phyloP scores from a whole-genome alignment of 2,113 vertebrate species.

The Paracanthobrama guichenoti region DNA sequence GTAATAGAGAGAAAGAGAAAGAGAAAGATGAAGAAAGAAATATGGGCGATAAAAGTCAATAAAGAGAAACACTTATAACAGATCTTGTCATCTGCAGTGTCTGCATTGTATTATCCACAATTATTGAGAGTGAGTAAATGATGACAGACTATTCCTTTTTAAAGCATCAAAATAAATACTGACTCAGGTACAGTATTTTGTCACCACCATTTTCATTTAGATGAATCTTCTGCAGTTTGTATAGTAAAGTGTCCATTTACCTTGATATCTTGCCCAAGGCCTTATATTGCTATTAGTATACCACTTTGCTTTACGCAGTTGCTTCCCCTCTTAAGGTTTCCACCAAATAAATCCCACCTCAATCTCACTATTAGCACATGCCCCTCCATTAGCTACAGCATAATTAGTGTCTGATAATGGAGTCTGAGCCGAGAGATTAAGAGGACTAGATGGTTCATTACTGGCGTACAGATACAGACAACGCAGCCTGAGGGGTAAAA shows the following conservation, averaged over 20 bases:
- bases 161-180: background rate
- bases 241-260: constrained; percentile 10
- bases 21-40: background rate
- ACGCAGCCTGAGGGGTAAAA: constrained; percentile 3
- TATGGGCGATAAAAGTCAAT: background rate
- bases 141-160: background rate
- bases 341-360: constrained; percentile 61
- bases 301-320: background rate
- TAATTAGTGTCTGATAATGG: constrained; percentile 68
- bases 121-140: background rate
- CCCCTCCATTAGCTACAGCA: constrained; percentile 63
- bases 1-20: constrained; percentile 46
- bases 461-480: constrained; percentile 57
- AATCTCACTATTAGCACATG: constrained; percentile 60
- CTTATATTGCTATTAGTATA: constrained; percentile 2
- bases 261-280: background rate
- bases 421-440: constrained; percentile 67
- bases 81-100: background rate
- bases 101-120: background rate
- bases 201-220: background rate
- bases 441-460: constrained; percentile 51
- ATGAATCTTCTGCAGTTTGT: background rate
- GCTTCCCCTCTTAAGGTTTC: constrained; percentile 36
- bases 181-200: constrained; percentile 2
- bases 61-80: background rate